Evolutionary conservation across 2,113 vertebrate species (phyloP), one percentile per base, ranked within the genome.

Genomic region (Takifugu flavidus): DNA sequence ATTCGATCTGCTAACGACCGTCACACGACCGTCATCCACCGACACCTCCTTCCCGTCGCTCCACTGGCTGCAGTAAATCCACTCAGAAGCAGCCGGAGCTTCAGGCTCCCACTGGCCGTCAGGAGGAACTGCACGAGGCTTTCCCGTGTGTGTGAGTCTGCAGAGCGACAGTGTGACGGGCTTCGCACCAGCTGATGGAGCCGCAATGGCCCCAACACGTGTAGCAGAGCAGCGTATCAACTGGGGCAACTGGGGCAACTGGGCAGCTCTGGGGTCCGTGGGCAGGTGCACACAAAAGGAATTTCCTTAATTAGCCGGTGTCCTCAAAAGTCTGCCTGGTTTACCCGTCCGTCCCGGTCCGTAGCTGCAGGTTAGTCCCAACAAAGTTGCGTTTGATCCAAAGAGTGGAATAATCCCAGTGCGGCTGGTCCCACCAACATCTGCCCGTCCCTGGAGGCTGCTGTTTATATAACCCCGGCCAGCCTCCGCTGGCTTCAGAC

Each of bases 401-500:
- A 61, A 71, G 63, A 51, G 27, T 58, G 53, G 39, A 49, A 42
- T 75, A 86, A 72, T 83, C 77, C 83, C 65, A 69, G 31, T 5
- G 56, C 13, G 42, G 42, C 42, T 1, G 6, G 6, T 13, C 13
- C 13, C 6, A 42, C 50, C 46, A 70, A 43, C 49, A 39, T 77
- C 67, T 79, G 59, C 59, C 79, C 56, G 58, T 67, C 70, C 15
- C 45, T 46, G 7, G 13, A 65, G 61, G 42, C 46, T 56, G 76
- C 74, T 73, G 77, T 80, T 90, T 90, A 87, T 87, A 89, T 89
- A 89, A 82, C 82, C 74, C 76, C 46, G 28, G 39, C 43, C 58
- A 51, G 56, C 83, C 80, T 77, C 82, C 72, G 73, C 65, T 62
- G 42, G 46, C 67, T 70, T 55, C 71, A 44, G 69, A 54, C 60